Conservation (phyloP, 2,888 invertebrate species). For the Acronicta alni region DNA sequence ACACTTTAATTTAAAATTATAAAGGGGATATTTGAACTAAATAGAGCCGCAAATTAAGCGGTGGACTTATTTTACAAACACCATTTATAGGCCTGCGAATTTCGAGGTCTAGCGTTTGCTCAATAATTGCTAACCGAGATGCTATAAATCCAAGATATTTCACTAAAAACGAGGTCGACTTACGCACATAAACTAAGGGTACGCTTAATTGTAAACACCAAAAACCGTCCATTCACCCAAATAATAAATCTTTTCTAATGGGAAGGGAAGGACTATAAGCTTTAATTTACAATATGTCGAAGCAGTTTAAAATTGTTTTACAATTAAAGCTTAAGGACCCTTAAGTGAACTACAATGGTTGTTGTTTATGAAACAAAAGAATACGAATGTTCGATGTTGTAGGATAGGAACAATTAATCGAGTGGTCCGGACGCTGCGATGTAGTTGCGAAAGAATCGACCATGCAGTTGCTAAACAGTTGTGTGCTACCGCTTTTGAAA, state of each 20-base stretch:
- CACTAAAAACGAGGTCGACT: conserved; percentile 73
- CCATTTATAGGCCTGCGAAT: conserved; percentile 59
- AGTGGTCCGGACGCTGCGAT: conserved; percentile 87
- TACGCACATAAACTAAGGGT: conserved; percentile 77
- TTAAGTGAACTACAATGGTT: conserved; percentile 64
- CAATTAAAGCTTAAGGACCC: conserved; percentile 53
- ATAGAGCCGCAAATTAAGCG: conserved; percentile 36
- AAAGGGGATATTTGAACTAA: conserved; percentile 26
- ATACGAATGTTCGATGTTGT: conserved; percentile 74
- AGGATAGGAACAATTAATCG: conserved; percentile 87
- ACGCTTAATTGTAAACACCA: conserved; percentile 72
- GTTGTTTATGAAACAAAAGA: conserved; percentile 78
- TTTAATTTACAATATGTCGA: conserved; percentile 57
- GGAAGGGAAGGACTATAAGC: conserved; percentile 39
- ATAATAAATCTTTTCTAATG: conserved; percentile 51
- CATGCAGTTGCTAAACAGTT: conserved; percentile 84
- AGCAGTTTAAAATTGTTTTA: conserved; percentile 51
- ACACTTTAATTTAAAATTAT: conserved; percentile 31
- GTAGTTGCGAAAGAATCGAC: conserved; percentile 83
- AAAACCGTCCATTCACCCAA: conserved; percentile 67
- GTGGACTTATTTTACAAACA: conserved; percentile 36
- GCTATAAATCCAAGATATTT: conserved; percentile 65
- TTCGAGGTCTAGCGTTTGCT: conserved; percentile 63
- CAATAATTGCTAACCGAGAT: conserved; percentile 63
- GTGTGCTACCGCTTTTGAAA: conserved; percentile 85